Evolutionary conservation across 1,140 invertebrate genomes (phyloP), one percentile per base, ranked within the genome.

Genomic region (Listronotus bonariensis): DNA sequence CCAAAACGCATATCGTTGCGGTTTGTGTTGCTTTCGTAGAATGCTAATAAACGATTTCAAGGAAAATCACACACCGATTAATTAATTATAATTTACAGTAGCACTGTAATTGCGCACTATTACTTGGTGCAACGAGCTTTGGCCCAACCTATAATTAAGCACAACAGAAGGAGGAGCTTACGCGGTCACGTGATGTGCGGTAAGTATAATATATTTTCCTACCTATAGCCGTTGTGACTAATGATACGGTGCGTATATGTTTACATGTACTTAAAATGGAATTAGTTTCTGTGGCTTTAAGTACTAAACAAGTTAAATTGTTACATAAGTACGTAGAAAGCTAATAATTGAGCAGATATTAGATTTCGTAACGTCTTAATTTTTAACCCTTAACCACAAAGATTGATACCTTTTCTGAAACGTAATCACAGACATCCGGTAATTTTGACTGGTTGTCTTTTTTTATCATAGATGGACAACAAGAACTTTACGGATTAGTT

Each of bases 51-150:
- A 43, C 49, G 59, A 52, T 54, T 68, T 45, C 67, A 64, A 68
- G 62, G 69, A 65, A 65, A 70, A 68, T 70, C 69, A 63, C 34
- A 36, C 65, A 53, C 49, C 59, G 59, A 61, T 61, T 53, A 52
- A 66, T 66, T 67, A 71, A 67, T 71, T 70, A 70, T 73, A 73
- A 61, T 69, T 71, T 67, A 64, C 72, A 53, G 70, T 73, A 73
- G 72, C 72, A 8, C 18, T 12, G 62, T 71, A 72, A 72, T 71
- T 73, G 70, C 66, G 65, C 60, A 67, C 68, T 58, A 71, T 72
- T 72, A 72, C 67, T 66, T 58, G 54, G 67, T 53, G 59, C 48
- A 48, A 17, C 32, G 49, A 38, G 36, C 42, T 58, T 7, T 62
- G 51, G 32, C 58, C 56, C 55, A 71, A 67, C 67, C 58, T 71